Evolutionary conservation across 2,113 vertebrate genomes (phyloP).

Genomic region (Nothocercus julius): DNA sequence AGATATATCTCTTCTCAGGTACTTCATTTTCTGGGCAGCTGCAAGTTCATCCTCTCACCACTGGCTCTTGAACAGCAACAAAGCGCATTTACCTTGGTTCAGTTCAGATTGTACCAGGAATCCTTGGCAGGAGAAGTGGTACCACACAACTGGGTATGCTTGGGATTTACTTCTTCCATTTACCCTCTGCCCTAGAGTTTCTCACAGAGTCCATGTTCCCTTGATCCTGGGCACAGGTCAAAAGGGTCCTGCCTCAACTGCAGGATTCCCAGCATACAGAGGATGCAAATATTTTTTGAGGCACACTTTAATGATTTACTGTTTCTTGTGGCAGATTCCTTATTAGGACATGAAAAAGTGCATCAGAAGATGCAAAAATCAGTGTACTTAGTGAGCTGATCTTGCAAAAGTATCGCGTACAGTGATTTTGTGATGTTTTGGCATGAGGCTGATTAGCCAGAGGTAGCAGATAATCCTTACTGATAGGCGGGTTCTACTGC

Average conservation of each 20-base stretch:
- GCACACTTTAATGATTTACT: background rate
- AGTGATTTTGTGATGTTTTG: background rate
- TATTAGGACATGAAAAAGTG: background rate
- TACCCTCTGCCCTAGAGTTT: background rate
- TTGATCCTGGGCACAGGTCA: background rate
- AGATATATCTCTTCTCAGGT: background rate
- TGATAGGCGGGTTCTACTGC: background rate
- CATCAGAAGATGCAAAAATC: background rate
- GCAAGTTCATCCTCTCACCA: background rate
- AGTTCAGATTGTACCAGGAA: background rate
- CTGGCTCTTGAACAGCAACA: background rate
- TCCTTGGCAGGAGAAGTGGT: background rate
- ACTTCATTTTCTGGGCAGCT: background rate
- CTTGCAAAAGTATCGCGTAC: background rate
- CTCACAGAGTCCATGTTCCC: background rate
- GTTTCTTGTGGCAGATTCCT: background rate
- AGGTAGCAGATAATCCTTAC: background rate
- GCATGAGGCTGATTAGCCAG: background rate
- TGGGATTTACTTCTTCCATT: background rate
- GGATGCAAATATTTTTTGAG: background rate
- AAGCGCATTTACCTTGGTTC: background rate
- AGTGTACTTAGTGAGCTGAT: background rate
- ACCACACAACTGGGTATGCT: accelerated
- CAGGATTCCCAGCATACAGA: background rate
- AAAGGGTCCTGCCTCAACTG: background rate